phyloP scores from a whole-genome alignment of 1,140 invertebrate species.

The Plutomurus gul region DNA sequence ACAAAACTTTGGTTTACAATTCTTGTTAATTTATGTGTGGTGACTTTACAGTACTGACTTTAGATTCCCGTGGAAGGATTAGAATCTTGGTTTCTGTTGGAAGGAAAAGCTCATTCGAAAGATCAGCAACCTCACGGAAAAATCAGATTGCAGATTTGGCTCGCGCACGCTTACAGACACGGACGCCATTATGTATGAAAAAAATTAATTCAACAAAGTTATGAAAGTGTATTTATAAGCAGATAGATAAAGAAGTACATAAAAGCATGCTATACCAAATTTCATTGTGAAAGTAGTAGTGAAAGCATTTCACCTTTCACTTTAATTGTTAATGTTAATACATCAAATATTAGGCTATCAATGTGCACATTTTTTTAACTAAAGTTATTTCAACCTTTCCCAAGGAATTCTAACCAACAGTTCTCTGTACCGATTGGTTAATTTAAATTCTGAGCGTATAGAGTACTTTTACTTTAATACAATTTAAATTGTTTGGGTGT shows the following conservation, averaged over 20 bases:
- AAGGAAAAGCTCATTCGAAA: constrained; percentile 34
- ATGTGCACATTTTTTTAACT: neutral
- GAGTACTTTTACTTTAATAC: neutral
- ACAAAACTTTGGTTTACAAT: neutral
- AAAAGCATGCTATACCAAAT: no score
- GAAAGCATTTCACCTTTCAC: no score
- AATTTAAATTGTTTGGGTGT: neutral
- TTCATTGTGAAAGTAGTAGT: no score
- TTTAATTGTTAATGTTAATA: neutral
- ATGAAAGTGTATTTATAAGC: neutral
- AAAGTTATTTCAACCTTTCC: no score
- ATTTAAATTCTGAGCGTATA: no score
- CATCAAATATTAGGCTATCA: neutral
- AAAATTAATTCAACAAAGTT: no score
- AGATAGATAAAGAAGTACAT: no score
- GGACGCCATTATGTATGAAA: constrained; percentile 44
- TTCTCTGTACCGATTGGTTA: no score
- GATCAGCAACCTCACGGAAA: constrained; percentile 26
- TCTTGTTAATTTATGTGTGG: neutral
- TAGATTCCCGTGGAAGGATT: constrained; percentile 47
- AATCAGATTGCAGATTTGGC: constrained; percentile 46
- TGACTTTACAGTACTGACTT: neutral
- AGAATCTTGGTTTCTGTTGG: constrained; percentile 34
- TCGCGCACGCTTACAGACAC: constrained; percentile 45
- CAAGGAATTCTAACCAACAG: no score